Base-by-base conservation (phyloP, 2,888 invertebrate species). In the Brenthis ino region DNA sequence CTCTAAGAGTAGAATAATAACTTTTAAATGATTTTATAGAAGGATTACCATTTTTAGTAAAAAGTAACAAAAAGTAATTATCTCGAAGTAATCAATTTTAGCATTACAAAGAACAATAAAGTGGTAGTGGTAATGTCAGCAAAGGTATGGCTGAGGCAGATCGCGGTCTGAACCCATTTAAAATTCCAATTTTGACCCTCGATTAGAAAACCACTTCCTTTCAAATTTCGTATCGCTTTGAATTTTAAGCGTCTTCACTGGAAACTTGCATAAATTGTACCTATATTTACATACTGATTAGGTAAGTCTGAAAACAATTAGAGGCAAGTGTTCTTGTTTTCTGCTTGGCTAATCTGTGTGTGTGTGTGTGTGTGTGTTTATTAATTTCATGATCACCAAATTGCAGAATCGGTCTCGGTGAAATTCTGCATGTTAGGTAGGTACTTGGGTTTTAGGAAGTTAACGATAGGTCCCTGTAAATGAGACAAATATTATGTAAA, bases 151-250 rank as follows among this genome's bases (percentile, higher is more conserved):
- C 58, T 43, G 58, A n/a, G 50, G 57, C 58, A 64, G 67, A 51
- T 65, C 57, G 70, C 61, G 72, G 70, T 67, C 54, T 69, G 47
- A 55, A 55, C 60, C 61, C 68, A 70, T 71, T 72, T 67, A 65
- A 72, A 74, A 72, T 74, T 72, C 66, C 67, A 68, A 74, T 67
- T 65, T 54, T 50, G 70, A 67, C 65, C 70, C 69, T 65, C 71
- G 60, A 73, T 69, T 69, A 71, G 69, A 50, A 65, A 71, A 69
- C 58, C 69, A 71, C 71, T 73, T 73, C 69, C 71, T 58, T 57
- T 54, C 61, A 68, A 72, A 64, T 64, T 67, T 64, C 53, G 53
- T 70, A 70, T 68, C 57, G 55, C 60, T 43, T 67, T 56, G 58
- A 71, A 71, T 69, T 70, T 70, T 70, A 70, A 72, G 37, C 48